Percentiles rank a stretch among this genome's conserved stretches.
phyloP scores from a whole-genome alignment of 53 echinoderm and acorn worm species.

The Actinopyga echinites region DNA sequence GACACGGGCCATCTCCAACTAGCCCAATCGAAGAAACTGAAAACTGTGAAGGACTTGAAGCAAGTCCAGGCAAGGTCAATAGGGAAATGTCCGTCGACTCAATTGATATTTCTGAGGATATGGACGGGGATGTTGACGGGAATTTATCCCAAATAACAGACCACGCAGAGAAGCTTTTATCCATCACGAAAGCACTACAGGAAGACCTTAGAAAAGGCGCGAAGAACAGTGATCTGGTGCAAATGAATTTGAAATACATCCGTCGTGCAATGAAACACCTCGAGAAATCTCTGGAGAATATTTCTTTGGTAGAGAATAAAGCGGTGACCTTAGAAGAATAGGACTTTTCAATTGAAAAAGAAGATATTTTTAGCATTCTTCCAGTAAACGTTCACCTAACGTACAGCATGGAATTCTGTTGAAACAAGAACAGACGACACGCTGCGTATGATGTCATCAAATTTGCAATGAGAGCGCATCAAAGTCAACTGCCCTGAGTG shows the following conservation, averaged over 20 bases:
- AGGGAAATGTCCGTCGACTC: constrained; percentile 5
- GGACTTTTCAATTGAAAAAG: too few species aligned
- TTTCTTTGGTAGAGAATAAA: background rate
- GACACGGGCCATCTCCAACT: background rate
- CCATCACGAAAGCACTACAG: constrained; percentile 5
- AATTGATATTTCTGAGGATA: background rate
- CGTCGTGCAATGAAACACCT: constrained; percentile 31
- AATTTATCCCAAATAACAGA: constrained; percentile 2
- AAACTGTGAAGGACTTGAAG: background rate
- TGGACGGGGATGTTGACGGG: background rate
- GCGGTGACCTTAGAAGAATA: background rate
- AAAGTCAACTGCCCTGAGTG: too few species aligned
- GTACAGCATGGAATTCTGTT: too few species aligned
- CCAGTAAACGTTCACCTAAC: too few species aligned
- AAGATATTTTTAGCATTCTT: too few species aligned
- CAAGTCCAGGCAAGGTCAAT: background rate
- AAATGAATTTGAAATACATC: constrained; percentile 19
- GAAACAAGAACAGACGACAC: too few species aligned
- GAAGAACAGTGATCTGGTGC: constrained; percentile 4
- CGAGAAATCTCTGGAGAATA: background rate
- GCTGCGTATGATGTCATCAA: too few species aligned
- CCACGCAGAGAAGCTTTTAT: constrained; percentile 18
- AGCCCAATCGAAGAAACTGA: background rate
- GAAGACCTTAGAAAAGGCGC: constrained; percentile 29
- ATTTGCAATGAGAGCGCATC: too few species aligned